phyloP scores from a whole-genome alignment of 2,113 vertebrate species.

The Microcebus jonahi region DNA sequence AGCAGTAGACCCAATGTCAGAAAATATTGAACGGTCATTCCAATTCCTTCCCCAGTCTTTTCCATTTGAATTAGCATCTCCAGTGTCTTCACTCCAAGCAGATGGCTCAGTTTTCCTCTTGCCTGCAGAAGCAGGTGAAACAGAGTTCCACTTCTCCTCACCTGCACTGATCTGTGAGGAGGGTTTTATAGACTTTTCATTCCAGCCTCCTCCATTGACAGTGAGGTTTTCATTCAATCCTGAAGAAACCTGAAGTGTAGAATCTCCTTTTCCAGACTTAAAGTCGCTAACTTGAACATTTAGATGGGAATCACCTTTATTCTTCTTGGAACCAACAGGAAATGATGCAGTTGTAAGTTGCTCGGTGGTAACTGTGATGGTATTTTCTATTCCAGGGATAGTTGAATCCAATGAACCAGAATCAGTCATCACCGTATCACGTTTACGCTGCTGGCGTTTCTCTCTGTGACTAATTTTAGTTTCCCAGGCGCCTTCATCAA shows the following conservation, averaged over 20 bases:
- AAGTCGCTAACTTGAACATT: conserved; percentile 86
- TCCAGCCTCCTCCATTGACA: conserved; percentile 89
- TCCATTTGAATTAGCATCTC: conserved; percentile 87
- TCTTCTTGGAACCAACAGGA: conserved; percentile 89
- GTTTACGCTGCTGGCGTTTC: conserved; percentile 96
- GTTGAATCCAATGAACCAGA: conserved; percentile 87
- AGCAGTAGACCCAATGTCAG: conserved; percentile 86
- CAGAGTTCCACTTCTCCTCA: conserved; percentile 88
- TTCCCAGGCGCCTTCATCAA: conserved; percentile 98
- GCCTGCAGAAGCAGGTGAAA: conserved; percentile 83
- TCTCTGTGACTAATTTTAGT: conserved; percentile 99
- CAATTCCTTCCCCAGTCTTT: conserved; percentile 90
- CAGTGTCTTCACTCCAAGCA: conserved; percentile 89
- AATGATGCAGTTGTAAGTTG: conserved; percentile 83
- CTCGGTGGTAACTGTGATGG: conserved; percentile 83
- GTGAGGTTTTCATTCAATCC: conserved; percentile 87
- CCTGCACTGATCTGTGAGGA: conserved; percentile 84
- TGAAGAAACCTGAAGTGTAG: conserved; percentile 85
- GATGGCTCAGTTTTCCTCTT: conserved; percentile 89
- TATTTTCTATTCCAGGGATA: conserved; percentile 88
- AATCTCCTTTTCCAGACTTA: conserved; percentile 89
- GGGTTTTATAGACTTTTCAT: conserved; percentile 86
- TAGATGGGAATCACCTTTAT: conserved; percentile 89
- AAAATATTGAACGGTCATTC: conserved; percentile 88
- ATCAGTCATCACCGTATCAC: conserved; percentile 94